Conservation (phyloP, 2,797 vertebrate species). For the Oreochromis grahami region DNA sequence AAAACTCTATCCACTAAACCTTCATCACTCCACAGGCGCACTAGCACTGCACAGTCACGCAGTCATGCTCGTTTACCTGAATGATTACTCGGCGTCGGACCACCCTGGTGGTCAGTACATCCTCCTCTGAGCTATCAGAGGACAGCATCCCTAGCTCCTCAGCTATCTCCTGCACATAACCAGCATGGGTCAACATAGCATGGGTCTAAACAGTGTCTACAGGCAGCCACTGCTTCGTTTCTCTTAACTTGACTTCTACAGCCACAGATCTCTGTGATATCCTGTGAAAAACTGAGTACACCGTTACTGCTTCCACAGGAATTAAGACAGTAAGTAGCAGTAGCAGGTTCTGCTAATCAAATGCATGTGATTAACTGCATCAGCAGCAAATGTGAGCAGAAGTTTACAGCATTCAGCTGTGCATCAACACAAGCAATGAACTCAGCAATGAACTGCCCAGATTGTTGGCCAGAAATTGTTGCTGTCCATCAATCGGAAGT, state of each 20-base stretch:
- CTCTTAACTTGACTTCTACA: conserved; percentile 32
- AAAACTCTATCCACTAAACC: not conserved
- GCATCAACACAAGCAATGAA: not conserved
- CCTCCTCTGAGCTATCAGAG: conserved; percentile 93
- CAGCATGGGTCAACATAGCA: conserved; percentile 36
- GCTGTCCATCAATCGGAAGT: not conserved
- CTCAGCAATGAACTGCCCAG: not conserved
- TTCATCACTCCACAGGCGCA: not conserved
- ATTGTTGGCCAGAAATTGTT: not conserved
- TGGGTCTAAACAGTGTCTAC: not conserved
- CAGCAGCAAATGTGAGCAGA: not conserved
- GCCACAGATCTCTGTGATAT: not conserved
- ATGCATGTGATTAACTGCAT: not conserved
- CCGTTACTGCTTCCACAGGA: not conserved
- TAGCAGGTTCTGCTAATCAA: not conserved
- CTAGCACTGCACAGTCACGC: not conserved
- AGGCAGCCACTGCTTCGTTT: conserved; percentile 27
- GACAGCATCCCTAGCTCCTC: conserved; percentile 91
- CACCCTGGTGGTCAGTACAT: conserved; percentile 94
- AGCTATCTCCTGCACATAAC: conserved; percentile 88
- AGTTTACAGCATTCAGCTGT: not conserved
- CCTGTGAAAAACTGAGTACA: not conserved
- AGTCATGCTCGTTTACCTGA: conserved; percentile 83
- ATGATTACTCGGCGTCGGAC: conserved; percentile 94
- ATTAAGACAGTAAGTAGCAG: not conserved